Base-by-base conservation (phyloP, 30 jellyfish, hydroid and myxozoan genomes). In the Cassiopea andromeda region DNA sequence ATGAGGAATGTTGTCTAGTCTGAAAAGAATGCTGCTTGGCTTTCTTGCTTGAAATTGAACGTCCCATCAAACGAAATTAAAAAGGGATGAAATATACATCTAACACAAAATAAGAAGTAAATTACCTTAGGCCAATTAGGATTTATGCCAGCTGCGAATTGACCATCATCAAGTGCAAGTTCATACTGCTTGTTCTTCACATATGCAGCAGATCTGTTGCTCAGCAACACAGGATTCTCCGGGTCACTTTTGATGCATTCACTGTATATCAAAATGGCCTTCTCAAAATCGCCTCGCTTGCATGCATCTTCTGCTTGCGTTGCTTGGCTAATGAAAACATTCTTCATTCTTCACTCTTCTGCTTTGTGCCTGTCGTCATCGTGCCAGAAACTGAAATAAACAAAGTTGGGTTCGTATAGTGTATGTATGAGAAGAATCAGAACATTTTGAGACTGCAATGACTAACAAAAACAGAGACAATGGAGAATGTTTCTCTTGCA, bases 121-220 rank as follows among this genome's bases (percentile, higher is more conserved):
- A 83, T 44, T 69, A 93, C 98, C 98, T 93, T 93, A 14, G 96
- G 93, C 98, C 98, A 93, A 7, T 91, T 80, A 16, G 96, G 93
- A 17, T 93, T 83, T 54, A 93, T 48, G 61, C 81, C 84, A 0
- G 93, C 91, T 7, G 97, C 93, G 46, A 73, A 75, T 71, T 73
- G 38, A 1, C 95, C 98, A 60, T 93, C 98, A 1, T 73, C 45
- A 67, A 93, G 77, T 45, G 98, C 98, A 47, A 82, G 47, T 49
- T 89, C 87, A 73, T 73, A 89, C 72, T 73, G 85, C 45, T 69
- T 82, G 71, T 48, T 89, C 19, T 96, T 78, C 50, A 93, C 77
- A 57, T 59, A 80, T 60, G 98, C 97, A n/a, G 98, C 98, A 2
- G 98, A 93, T 49, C 98, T 82, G 81, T 93, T 93, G 78, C 98